Evolutionary conservation across 1,140 invertebrate species (phyloP).

Genomic region (Drosophila pachea): DNA sequence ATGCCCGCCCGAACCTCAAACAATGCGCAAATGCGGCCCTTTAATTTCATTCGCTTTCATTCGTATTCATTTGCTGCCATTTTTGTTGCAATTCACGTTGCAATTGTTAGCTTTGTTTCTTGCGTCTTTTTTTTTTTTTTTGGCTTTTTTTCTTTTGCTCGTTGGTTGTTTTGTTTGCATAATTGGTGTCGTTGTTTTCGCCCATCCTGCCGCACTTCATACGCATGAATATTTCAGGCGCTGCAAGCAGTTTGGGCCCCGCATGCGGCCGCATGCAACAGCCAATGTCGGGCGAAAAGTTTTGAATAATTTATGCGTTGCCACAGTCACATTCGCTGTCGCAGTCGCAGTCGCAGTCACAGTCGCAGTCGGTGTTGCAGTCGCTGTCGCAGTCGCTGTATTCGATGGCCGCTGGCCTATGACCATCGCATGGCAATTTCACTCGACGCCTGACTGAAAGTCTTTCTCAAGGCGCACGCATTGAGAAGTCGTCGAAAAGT

Average conservation of each 20-base stretch:
- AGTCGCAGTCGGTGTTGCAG: no score
- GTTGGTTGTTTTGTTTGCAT: slow-evolving; percentile 1
- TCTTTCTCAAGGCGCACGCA: slow-evolving; percentile 15
- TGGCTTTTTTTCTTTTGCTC: neutral
- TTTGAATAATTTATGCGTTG: slow-evolving; percentile 67
- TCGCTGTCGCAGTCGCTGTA: neutral
- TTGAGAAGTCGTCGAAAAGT: slow-evolving; percentile 11
- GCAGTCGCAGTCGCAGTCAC: neutral
- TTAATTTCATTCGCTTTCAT: slow-evolving; percentile 31
- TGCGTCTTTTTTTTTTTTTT: neutral
- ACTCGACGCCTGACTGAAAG: slow-evolving; percentile 19
- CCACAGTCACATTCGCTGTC: neutral
- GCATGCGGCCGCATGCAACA: slow-evolving; percentile 2
- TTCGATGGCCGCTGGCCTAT: neutral
- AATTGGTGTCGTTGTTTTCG: slow-evolving; percentile 15
- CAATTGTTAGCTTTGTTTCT: neutral
- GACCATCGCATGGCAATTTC: slow-evolving; percentile 33
- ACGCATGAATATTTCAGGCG: slow-evolving; percentile 64
- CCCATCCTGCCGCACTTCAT: neutral
- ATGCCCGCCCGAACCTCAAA: slow-evolving; percentile 26
- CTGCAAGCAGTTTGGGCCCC: slow-evolving; percentile 19
- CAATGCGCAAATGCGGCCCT: slow-evolving; percentile 34
- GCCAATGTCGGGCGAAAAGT: slow-evolving; percentile 52
- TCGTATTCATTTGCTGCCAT: slow-evolving; percentile 13
- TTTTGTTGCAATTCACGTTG: slow-evolving; percentile 35